A percentile compares a stretch with the other conserved stretches of the same genome.
These are phyloP conservation scores for Phodopus roborovskii DNA, from an alignment of 2,113 vertebrate genomes.

Conservation along the genomic window DNA sequence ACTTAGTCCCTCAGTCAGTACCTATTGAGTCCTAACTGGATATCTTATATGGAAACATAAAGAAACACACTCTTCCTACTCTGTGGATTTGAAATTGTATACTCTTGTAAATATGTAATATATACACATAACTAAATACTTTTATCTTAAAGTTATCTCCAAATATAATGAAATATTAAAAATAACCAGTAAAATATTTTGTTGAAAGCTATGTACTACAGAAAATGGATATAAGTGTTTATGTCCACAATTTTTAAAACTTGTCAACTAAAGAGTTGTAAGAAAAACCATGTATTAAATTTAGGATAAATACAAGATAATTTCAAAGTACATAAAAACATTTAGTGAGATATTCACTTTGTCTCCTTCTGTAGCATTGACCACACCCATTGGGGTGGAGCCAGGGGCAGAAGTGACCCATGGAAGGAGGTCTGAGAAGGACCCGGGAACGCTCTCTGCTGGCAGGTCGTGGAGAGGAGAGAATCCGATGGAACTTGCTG, in stretches of 20 bases:
- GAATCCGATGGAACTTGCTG: too few species aligned
- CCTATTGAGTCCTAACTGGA: not conserved
- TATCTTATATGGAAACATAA: not conserved
- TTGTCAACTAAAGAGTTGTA: not conserved
- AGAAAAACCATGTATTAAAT: too few species aligned
- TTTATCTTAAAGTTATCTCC: not conserved
- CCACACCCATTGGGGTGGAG: too few species aligned
- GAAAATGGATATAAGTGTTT: not conserved
- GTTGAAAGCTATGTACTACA: not conserved
- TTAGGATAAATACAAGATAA: too few species aligned
- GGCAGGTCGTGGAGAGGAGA: too few species aligned
- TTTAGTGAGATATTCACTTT: too few species aligned
- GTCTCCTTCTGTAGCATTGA: too few species aligned
- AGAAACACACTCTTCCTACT: not conserved
- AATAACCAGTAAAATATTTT: not conserved
- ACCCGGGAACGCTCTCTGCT: too few species aligned
- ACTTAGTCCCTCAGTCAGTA: constrained; percentile 13
- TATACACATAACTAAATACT: not conserved
- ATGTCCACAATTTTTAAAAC: not conserved
- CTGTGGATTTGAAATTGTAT: not conserved
- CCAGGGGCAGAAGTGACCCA: too few species aligned
- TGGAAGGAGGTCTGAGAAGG: too few species aligned
- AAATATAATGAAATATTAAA: not conserved
- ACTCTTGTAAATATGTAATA: not conserved
- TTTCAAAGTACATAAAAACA: too few species aligned